These are phyloP conservation scores for Dynastes hyllus DNA, from an alignment of 2,888 invertebrate genomes.

Conservation along the genomic window DNA sequence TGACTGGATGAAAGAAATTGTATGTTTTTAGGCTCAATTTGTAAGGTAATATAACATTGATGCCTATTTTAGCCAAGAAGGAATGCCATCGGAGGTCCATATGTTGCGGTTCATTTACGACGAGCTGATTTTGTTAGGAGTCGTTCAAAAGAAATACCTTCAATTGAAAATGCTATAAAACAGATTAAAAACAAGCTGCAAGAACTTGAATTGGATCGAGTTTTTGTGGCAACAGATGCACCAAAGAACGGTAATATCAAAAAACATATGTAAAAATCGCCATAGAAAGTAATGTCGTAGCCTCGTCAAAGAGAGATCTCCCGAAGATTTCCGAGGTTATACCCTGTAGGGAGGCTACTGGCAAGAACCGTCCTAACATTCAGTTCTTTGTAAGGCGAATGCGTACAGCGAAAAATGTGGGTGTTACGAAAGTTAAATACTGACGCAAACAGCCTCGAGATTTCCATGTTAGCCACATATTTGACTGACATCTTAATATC, in stretches of 20 bases:
- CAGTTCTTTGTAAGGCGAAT: too few species aligned
- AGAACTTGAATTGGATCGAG: slow-evolving; percentile 74
- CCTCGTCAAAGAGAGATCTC: too few species aligned
- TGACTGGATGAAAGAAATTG: slow-evolving; percentile 78
- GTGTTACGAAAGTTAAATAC: too few species aligned
- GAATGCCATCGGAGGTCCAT: slow-evolving; percentile 79
- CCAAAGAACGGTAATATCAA: slow-evolving; percentile 71
- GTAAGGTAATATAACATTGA: slow-evolving; percentile 3
- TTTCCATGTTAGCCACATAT: too few species aligned
- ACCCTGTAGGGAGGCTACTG: too few species aligned
- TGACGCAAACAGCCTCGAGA: too few species aligned
- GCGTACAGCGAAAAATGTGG: too few species aligned
- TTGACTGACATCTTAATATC: too few species aligned
- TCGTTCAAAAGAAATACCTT: slow-evolving; percentile 83
- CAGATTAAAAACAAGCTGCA: slow-evolving; percentile 80
- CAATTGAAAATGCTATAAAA: slow-evolving; percentile 81
- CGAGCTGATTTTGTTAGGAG: slow-evolving; percentile 90
- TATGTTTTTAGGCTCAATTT: slow-evolving; percentile 59
- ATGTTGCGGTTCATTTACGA: slow-evolving; percentile 89
- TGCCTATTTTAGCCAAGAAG: slow-evolving; percentile 68
- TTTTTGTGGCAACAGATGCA: slow-evolving; percentile 93
- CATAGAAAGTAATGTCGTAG: too few species aligned
- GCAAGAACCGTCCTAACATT: too few species aligned
- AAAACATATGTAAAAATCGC: too few species aligned
- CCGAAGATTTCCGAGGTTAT: too few species aligned